Evolutionary conservation across 2,797 vertebrate species (phyloP).

Genomic region (Hozukius guyotensis): DNA sequence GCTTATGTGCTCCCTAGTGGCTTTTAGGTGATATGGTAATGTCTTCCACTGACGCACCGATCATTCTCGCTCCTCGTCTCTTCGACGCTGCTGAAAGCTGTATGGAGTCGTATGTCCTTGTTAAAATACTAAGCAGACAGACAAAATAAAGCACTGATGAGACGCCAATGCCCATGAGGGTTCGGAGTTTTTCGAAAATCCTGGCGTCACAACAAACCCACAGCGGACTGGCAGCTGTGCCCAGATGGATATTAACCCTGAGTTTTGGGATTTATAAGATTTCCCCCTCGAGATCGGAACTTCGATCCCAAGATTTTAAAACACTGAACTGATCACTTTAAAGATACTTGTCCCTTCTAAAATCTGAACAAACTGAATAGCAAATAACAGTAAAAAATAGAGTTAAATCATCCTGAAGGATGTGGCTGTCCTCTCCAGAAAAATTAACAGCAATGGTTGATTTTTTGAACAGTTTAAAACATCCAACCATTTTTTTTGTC

Average conservation of each 20-base stretch:
- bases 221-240: conserved; percentile 38
- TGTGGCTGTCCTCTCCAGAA: not conserved
- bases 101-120: not conserved
- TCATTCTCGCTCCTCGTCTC: not conserved
- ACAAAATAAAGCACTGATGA: conserved; percentile 43
- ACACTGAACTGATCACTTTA: not conserved
- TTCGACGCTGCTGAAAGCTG: not conserved
- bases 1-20: not conserved
- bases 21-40: not conserved
- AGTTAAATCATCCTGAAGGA: not conserved
- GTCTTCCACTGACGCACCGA: not conserved
- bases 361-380: not conserved
- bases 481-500: no score
- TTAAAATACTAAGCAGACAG: conserved; percentile 17
- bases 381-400: not conserved
- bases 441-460: not conserved
- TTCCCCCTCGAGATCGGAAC: conserved; percentile 15
- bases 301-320: conserved; percentile 12
- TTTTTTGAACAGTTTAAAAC: not conserved
- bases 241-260: conserved; percentile 27
- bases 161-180: conserved; percentile 9
- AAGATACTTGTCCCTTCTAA: not conserved
- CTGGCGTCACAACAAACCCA: conserved; percentile 23
- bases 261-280: conserved; percentile 32
- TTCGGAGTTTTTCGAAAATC: conserved; percentile 12